A percentile compares a stretch with the other conserved stretches of the same genome.
phyloP scores from a whole-genome alignment of 2,888 invertebrate species.

The Phasia obesa region DNA sequence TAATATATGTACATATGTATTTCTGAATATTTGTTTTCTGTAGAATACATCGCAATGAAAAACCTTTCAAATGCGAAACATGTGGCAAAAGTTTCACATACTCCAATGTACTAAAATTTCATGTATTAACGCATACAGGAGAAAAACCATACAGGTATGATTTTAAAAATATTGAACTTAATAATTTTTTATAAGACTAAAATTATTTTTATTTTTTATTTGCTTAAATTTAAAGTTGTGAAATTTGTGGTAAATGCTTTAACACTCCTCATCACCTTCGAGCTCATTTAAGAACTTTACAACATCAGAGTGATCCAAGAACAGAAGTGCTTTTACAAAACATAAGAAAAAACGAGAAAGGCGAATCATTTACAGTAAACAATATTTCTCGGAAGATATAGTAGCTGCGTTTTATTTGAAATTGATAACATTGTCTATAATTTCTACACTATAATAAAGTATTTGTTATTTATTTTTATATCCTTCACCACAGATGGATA shows the following conservation, averaged over 20 bases:
- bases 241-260: constrained; percentile 80
- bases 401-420: not conserved
- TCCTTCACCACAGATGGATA: too few relatives aligned
- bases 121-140: constrained; percentile 80
- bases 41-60: constrained; percentile 81
- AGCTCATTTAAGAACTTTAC: constrained; percentile 80
- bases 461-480: too few relatives aligned
- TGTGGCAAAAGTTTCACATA: constrained; percentile 82
- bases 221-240: constrained; percentile 75
- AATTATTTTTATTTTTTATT: not conserved
- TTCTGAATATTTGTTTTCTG: too few relatives aligned
- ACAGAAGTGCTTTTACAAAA: constrained; percentile 73
- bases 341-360: constrained; percentile 69
- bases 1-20: too few relatives aligned
- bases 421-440: not conserved
- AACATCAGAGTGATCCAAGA: constrained; percentile 79
- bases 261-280: constrained; percentile 80
- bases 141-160: constrained; percentile 80
- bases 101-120: constrained; percentile 80
- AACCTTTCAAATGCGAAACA: constrained; percentile 79
- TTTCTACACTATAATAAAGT: too few relatives aligned
- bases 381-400: not conserved
- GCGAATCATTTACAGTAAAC: not conserved
- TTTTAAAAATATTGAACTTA: not conserved
- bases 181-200: not conserved